phyloP scores from a whole-genome alignment of 2,888 invertebrate genomes.

The Agrotis puta region DNA sequence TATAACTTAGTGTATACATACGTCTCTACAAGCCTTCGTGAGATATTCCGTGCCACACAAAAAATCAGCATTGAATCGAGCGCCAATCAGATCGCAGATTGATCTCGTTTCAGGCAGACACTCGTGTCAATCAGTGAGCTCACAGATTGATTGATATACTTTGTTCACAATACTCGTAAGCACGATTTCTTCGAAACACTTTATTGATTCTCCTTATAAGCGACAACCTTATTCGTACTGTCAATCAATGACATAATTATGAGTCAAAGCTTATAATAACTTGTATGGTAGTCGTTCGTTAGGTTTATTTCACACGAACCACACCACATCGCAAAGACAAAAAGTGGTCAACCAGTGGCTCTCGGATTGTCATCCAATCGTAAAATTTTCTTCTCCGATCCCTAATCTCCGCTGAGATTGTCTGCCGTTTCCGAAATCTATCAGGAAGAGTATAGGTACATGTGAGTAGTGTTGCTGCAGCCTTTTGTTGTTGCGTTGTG shows the following conservation, averaged over 20 bases:
- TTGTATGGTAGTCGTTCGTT: constrained; percentile 30
- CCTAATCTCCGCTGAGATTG: too few species aligned
- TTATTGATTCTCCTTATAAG: constrained; percentile 33
- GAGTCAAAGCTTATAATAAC: constrained; percentile 44
- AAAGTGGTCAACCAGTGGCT: too few species aligned
- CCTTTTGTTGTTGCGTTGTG: too few species aligned
- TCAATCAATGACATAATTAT: constrained; percentile 65
- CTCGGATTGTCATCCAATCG: too few species aligned
- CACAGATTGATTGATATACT: constrained; percentile 32
- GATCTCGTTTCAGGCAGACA: constrained; percentile 5
- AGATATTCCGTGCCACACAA: not conserved
- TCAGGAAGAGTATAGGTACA: too few species aligned
- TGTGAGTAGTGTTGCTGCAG: too few species aligned
- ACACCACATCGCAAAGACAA: too few species aligned
- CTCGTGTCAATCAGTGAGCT: constrained; percentile 25
- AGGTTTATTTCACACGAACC: too few species aligned
- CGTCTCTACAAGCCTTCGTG: too few species aligned
- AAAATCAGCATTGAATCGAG: not conserved
- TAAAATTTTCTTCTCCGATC: too few species aligned
- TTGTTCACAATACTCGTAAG: constrained; percentile 14
- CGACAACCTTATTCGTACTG: constrained; percentile 43
- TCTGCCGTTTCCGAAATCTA: too few species aligned
- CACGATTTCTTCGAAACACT: constrained; percentile 19
- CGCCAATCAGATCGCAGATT: constrained; percentile 11
- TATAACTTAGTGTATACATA: too few species aligned